Percentiles rank a stretch among this genome's conserved stretches.
These are phyloP conservation scores for Henricia sp. DNA, from an alignment of 53 echinoderm and acorn worm species.

Conservation along the genomic window DNA sequence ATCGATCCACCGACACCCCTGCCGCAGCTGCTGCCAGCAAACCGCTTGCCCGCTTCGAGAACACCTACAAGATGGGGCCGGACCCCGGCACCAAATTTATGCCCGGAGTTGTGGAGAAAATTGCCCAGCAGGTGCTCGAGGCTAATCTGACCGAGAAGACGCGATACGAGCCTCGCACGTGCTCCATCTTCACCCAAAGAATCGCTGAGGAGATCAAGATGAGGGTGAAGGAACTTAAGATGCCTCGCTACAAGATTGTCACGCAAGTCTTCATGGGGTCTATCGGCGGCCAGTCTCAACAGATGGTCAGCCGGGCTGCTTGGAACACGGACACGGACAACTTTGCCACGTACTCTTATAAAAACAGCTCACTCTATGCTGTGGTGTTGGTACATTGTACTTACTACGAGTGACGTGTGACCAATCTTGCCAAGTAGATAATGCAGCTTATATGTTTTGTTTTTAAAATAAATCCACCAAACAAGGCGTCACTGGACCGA, in stretches of 20 bases:
- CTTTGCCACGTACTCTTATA: conserved; percentile 72
- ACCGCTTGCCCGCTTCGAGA: conserved; percentile 73
- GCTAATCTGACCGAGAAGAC: conserved; percentile 70
- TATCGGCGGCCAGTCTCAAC: conserved; percentile 78
- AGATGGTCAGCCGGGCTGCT: conserved; percentile 89
- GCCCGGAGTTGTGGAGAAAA: conserved; percentile 50
- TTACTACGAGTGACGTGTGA: conserved; percentile 93
- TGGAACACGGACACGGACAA: conserved; percentile 95
- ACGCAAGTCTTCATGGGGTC: conserved; percentile 90
- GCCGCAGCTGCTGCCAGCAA: conserved; percentile 42
- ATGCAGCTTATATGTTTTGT: too few species aligned
- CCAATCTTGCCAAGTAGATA: too few species aligned
- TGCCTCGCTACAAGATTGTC: conserved; percentile 90
- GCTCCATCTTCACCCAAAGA: conserved; percentile 81
- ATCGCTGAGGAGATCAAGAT: conserved; percentile 89
- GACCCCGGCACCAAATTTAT: conserved; percentile 77
- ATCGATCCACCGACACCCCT: conserved; percentile 43
- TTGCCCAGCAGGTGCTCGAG: conserved; percentile 73
- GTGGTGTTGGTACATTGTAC: conserved; percentile 84
- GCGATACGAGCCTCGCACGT: conserved; percentile 82
- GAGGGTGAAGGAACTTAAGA: conserved; percentile 86
- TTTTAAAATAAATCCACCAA: too few species aligned
- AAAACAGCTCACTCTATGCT: conserved; percentile 77
- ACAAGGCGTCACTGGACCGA: too few species aligned
- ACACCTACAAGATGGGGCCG: conserved; percentile 90